Base-by-base conservation (phyloP, 2,888 invertebrate genomes). In the Chaetogeoica ovagalla region DNA sequence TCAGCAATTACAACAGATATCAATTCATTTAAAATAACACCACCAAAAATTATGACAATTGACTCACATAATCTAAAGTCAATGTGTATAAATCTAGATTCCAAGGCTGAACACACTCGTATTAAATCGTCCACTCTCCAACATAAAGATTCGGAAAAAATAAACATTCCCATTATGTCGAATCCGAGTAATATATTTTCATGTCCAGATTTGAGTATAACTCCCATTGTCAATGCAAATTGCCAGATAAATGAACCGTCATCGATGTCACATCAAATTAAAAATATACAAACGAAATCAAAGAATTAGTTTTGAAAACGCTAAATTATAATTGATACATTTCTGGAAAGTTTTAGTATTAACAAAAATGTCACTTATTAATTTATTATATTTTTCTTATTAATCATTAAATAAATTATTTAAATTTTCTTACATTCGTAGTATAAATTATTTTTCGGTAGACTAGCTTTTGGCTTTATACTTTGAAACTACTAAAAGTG, bases 121-220 rank as follows among this genome's bases (percentile, higher is more conserved):
- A 23, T 71, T 11, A 69, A 79, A 55, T 71, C 77, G 3, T 55
- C 60, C 7, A 19, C 63, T 19, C 15, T 79, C 7, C 70, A 70
- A 0, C 55, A 63, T 19, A 76, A 68, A 52, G 37, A 9, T 11
- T 60, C 21, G 2, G 69, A 79, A 55, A 39, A 21, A 1, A 70
- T 70, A 43, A 52, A 62, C 48, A 6, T 7, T 39, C 6, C 63
- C 0, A 39, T 63, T 15, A 15, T 63, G 1, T n/a, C 63, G 6
- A 79, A 39, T 71, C 63, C 77, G 13, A 63, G 70, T 4, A 55
- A 63, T 52, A 55, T 79, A 19, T 15, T 79, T 6, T 55, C 77
- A 17, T 77, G 77, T 19, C 70, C 77, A 1, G 77, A 70, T 23
- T 63, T 79, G 23, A 79, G 70, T n/a, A 79, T 79, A 55, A 79